Percentiles rank a stretch among this genome's conserved stretches.
These are phyloP conservation scores for Podotricha telesiphe DNA, from an alignment of 2,888 invertebrate species.

Conservation along the genomic window DNA sequence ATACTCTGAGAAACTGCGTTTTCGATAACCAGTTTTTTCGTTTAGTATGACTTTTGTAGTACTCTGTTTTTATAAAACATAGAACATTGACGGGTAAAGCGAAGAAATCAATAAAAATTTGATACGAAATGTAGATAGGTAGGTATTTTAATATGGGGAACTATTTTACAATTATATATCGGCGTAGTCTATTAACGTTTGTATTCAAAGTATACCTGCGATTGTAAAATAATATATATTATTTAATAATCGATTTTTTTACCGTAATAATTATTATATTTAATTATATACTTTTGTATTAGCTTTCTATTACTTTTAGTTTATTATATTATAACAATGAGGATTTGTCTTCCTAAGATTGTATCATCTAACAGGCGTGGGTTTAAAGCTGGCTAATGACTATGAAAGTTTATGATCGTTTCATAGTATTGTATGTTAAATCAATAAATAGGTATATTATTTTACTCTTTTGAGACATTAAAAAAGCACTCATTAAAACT, in stretches of 20 bases:
- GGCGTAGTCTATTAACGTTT: slow-evolving; percentile 43
- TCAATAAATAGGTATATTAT: slow-evolving; percentile 22
- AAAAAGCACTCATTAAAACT: slow-evolving; percentile 42
- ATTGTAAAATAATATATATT: slow-evolving; percentile 35
- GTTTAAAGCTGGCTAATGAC: slow-evolving; percentile 34
- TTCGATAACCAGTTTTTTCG: slow-evolving; percentile 34
- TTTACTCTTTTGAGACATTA: slow-evolving; percentile 22
- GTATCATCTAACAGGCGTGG: slow-evolving; percentile 39
- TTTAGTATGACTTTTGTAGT: slow-evolving; percentile 48
- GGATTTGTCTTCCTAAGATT: slow-evolving; percentile 46
- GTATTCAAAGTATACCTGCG: slow-evolving; percentile 40
- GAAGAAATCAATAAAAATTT: slow-evolving; percentile 69
- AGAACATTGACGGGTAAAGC: slow-evolving; percentile 55
- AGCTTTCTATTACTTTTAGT: slow-evolving; percentile 37
- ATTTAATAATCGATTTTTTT: slow-evolving; percentile 33
- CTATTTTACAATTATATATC: slow-evolving; percentile 70
- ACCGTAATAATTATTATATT: slow-evolving; percentile 22
- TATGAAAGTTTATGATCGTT: slow-evolving; percentile 31
- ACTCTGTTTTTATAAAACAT: slow-evolving; percentile 50
- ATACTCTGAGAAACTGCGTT: slow-evolving; percentile 37
- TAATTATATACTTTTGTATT: slow-evolving; percentile 37
- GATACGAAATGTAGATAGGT: slow-evolving; percentile 81
- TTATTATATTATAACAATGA: slow-evolving; percentile 32
- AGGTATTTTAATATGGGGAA: slow-evolving; percentile 81
- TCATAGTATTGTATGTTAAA: slow-evolving; percentile 28